Conservation (phyloP, 92 coral and sea anemone species). For the Bergia sp. region DNA sequence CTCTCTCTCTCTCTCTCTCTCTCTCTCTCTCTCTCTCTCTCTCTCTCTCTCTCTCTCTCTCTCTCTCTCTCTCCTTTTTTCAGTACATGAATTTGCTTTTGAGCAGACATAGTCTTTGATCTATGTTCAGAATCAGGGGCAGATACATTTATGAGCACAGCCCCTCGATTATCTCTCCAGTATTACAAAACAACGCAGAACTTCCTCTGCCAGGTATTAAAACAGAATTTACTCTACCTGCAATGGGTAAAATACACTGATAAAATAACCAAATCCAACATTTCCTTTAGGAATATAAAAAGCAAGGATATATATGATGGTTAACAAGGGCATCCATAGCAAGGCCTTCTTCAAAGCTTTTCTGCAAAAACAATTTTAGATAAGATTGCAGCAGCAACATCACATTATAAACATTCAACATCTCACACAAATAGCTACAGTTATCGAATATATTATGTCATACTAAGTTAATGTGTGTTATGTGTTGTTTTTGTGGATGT, state of each 20-base stretch:
- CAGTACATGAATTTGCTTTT: too few relatives aligned
- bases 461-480: too few relatives aligned
- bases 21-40: too few relatives aligned
- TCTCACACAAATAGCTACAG: not conserved
- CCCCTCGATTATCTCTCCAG: not conserved
- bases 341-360: slow-evolving; percentile 73
- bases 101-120: too few relatives aligned
- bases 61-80: too few relatives aligned
- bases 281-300: slow-evolving; percentile 65
- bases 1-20: too few relatives aligned
- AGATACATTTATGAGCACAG: not conserved
- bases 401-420: not conserved
- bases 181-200: not conserved
- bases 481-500: too few relatives aligned
- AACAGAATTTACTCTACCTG: slow-evolving; percentile 64
- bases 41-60: too few relatives aligned
- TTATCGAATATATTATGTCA: not conserved
- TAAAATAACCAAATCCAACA: slow-evolving; percentile 61
- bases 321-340: slow-evolving; percentile 71
- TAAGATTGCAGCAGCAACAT: not conserved
- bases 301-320: slow-evolving; percentile 67
- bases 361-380: slow-evolving; percentile 34
- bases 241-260: slow-evolving; percentile 71
- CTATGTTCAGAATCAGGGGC: too few relatives aligned
- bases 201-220: not conserved